Evolutionary conservation across 2,113 vertebrate genomes (phyloP).

Genomic region (Charina bottae): DNA sequence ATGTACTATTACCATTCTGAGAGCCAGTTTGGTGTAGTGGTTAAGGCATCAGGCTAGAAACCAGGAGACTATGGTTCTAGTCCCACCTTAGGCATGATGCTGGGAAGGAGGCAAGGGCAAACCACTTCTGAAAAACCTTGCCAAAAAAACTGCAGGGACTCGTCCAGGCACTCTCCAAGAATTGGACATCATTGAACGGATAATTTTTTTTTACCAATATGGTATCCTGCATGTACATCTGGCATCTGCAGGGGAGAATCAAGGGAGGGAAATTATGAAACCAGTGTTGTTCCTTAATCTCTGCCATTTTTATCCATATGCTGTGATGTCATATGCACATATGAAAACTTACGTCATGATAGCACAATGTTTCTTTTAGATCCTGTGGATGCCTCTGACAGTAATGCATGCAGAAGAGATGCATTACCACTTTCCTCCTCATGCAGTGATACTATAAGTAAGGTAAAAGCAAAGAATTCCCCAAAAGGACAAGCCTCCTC

Average conservation of each 20-base stretch:
- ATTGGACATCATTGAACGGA: no score
- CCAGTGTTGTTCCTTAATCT: background rate
- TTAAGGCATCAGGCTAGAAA: no score
- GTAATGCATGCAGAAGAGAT: background rate
- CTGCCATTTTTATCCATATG: background rate
- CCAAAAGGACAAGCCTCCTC: background rate
- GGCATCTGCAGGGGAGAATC: background rate
- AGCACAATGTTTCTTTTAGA: background rate
- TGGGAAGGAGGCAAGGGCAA: no score
- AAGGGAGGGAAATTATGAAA: background rate
- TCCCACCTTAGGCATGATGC: no score
- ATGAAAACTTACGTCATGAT: background rate
- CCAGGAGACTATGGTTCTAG: no score
- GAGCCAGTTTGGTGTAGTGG: no score
- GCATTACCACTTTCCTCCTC: background rate
- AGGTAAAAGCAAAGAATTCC: background rate
- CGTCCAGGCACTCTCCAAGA: no score
- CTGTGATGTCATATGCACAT: background rate
- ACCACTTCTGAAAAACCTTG: no score
- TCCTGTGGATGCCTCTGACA: background rate
- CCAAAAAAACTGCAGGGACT: no score
- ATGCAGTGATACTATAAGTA: background rate
- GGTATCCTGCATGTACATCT: background rate
- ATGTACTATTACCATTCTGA: no score
- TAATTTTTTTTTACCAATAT: no score